Base-by-base conservation (phyloP, 2,797 vertebrate species). In the Simalia tracyae region DNA sequence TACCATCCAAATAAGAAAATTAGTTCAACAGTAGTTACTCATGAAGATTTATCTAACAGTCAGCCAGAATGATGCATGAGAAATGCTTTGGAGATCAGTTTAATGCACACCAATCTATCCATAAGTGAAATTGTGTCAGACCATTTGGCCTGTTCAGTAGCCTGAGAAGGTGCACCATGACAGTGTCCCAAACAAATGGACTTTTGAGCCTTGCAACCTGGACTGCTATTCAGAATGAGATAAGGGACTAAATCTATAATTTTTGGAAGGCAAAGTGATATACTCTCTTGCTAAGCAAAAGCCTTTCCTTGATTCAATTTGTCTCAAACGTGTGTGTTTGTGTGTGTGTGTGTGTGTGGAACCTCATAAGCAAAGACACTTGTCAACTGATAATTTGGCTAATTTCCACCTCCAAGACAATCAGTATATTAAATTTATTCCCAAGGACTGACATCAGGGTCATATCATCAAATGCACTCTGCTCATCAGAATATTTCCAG, bases 391-490 rank as follows among this genome's bases (percentile, higher is more conserved):
- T 92, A 92, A 95, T 54, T 84, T 88, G 12, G 24, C 88, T 93
- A 95, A 91, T 90, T 94, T 93, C 89, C 81, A 90, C 94, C 93
- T 95, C 93, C 92, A 84, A 24, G 86, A 93, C 92, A 95, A 95
- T 91, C 76, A 31, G 59, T 94, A 90, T 50, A 96, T 95, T 95
- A 95, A 94, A 96, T 96, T 95, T 95, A 94, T 93, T 95, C 96
- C 95, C 94, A 95, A 81, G 94, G 92, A 93, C 0, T 96, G 94
- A 95, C 94, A 93, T 72, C 86, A 87, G 94, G 93, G 93, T 96
- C 93, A 91, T 91, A 94, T 96, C 96, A 96, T 93, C 96, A 96
- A 96, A 96, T 96, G 95, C 42, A 91, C 93, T 95, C 89, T 1
- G 0, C 92, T 96, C 95, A 95, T 95, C 92, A 24, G 88, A 96